phyloP scores from a whole-genome alignment of 2,888 invertebrate genomes.

The Bombyx huttoni region DNA sequence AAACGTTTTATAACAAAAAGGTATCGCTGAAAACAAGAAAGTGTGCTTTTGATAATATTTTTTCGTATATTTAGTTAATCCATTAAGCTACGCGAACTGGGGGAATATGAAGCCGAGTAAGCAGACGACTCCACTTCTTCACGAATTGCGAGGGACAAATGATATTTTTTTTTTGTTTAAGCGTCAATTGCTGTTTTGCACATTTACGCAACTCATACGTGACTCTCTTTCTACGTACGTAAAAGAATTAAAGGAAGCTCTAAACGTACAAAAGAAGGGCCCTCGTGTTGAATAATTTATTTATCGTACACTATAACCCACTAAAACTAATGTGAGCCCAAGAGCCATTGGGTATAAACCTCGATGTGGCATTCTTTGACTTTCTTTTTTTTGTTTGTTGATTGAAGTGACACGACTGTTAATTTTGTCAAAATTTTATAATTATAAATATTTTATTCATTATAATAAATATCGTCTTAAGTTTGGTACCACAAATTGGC shows the following conservation, averaged over 20 bases:
- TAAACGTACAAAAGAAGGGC: constrained; percentile 16
- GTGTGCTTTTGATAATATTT: too few species aligned
- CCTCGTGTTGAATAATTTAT: constrained; percentile 33
- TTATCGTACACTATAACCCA: constrained; percentile 13
- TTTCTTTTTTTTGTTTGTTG: too few species aligned
- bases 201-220: constrained; percentile 12
- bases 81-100: too few species aligned
- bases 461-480: too few species aligned
- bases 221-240: constrained; percentile 6
- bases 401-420: too few species aligned
- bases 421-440: too few species aligned
- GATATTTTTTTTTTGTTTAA: constrained; percentile 10
- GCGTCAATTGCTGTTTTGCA: constrained; percentile 10
- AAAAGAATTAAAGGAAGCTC: constrained; percentile 14
- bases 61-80: too few species aligned
- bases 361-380: neutral
- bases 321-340: constrained; percentile 7
- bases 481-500: too few species aligned
- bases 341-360: constrained; percentile 8
- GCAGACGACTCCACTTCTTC: too few species aligned
- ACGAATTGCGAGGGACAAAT: too few species aligned
- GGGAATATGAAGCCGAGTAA: too few species aligned
- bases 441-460: too few species aligned
- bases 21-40: constrained; percentile 1
- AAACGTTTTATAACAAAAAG: neutral